Evolutionary conservation across 1,140 invertebrate species (phyloP), one percentile per base, ranked within the genome.

Genomic region (Phenacoccus solenopsis): DNA sequence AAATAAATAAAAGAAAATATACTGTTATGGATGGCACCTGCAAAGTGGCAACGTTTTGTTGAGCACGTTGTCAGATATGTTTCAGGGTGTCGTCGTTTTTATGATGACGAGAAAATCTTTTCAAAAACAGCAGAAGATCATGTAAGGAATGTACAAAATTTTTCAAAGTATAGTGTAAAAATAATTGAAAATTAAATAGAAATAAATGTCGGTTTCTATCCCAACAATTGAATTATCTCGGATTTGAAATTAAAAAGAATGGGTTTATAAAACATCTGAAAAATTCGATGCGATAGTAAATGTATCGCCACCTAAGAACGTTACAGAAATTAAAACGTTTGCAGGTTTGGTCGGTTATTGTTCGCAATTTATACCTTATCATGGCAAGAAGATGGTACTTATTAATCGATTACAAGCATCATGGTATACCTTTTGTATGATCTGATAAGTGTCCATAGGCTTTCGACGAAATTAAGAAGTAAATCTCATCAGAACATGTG

Each of bases 261-360:
- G 35, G 67, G 38, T 70, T 12, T 4, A 22, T 0, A 70, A 70
- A 28, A 64, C 49, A 35, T 9, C 27, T 7, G 70, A 73, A 28
- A 80, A 80, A 73, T 73, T 79, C 20, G 28, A 68, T 13, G 76
- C 78, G 0, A 77, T 81, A 16, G 22, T 70, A 24, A 68, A 78
- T 22, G 75, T 75, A 70, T 74, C 76, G 0, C 35, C 12, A 7
- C 78, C 78, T 4, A 73, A 69, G 38, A 77, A 72, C 70, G 67
- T 74, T 3, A 76, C 77, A 30, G 75, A 70, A 28, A 20, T 72
- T 0, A 70, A 68, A 30, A 70, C 70, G 24, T 72, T 73, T 69
- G n/a, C 71, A 1, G 70, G 70, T 0, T 20, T 70, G n/a, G 67
- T 69, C 2, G 70, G 49, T 38, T 72, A 69, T 69, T 72, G 71